Base-by-base conservation (phyloP, 2,888 invertebrate genomes). In the Mythimna lalbum region DNA sequence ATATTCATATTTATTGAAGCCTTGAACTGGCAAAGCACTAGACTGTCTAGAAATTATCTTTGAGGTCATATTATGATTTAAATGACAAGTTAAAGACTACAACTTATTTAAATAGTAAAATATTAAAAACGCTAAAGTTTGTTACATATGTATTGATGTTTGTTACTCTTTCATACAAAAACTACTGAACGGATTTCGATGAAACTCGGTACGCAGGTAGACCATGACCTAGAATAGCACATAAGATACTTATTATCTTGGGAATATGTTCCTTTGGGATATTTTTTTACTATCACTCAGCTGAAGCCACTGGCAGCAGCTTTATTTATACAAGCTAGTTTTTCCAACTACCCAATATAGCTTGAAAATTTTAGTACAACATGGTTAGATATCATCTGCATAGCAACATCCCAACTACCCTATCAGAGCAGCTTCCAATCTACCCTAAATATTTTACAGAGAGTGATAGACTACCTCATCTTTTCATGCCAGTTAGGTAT, bases 1-100 rank as follows among this genome's bases (percentile, higher is more conserved):
- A 64, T 62, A 77, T 68, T 61, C 43, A 55, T 75, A 56, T 36
- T 31, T 75, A 56, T 36, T 31, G 9, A 5, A 63, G 49, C 77
- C 76, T 69, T 75, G 69, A 36, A 53, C 52, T 27, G 21, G 23
- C 31, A 70, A 63, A 53, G 12, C 59, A 47, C 14, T 62, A 59
- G 19, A 63, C 33, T 17, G 27, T 50, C 59, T 33, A 36, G n/a
- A 36, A 52, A 47, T 3, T 49, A 69, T 47, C 6, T 39, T 21
- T 31, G 47, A 73, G 36, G 36, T 49, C 27, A 64, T 17, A 14
- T 14, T 10, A 43, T 50, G n/a, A 33, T 57, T 27, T 17, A 21
- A 27, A 55, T 73, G 19, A 27, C 27, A 55, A 36, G 23, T 21
- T 55, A n/a, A 10, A 33, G n/a, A n/a, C 19, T 31, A 27, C 2